These are phyloP conservation scores for Tryphoninae sp. DNA, from an alignment of 2,888 invertebrate species.

Conservation along the genomic window DNA sequence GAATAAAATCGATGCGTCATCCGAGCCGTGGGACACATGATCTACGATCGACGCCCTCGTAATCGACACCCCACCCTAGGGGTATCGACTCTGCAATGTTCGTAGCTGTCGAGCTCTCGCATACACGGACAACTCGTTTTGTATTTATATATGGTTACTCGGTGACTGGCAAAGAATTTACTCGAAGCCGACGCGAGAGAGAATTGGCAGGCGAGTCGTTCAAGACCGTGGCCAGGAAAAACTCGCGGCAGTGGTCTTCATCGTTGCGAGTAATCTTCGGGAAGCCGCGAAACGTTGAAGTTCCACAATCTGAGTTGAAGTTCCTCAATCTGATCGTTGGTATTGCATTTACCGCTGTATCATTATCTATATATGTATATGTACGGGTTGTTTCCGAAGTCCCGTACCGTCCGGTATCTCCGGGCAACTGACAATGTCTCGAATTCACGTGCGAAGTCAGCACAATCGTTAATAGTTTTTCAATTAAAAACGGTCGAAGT, in stretches of 20 bases:
- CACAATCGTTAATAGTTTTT: too few species aligned
- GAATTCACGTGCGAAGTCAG: too few species aligned
- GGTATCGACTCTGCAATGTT: slow-evolving; percentile 36
- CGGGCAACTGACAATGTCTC: too few species aligned
- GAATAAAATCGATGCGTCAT: slow-evolving; percentile 56
- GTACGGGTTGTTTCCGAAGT: background rate
- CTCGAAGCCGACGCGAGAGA: slow-evolving; percentile 44
- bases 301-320: slow-evolving; percentile 25
- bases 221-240: slow-evolving; percentile 44
- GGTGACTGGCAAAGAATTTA: slow-evolving; percentile 39
- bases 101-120: slow-evolving; percentile 14
- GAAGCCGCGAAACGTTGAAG: slow-evolving; percentile 32
- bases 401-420: too few species aligned
- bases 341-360: background rate
- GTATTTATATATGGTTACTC: background rate
- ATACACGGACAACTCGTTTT: background rate
- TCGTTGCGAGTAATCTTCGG: slow-evolving; percentile 39
- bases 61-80: slow-evolving; percentile 57
- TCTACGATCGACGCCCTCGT: slow-evolving; percentile 64
- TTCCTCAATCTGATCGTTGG: slow-evolving; percentile 5
- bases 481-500: too few species aligned
- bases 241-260: slow-evolving; percentile 39
- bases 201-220: slow-evolving; percentile 59
- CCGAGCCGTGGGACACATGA: slow-evolving; percentile 55
- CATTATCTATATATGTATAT: background rate